Base-by-base conservation (phyloP, 2,888 invertebrate genomes). In the Electrophaes corylata region DNA sequence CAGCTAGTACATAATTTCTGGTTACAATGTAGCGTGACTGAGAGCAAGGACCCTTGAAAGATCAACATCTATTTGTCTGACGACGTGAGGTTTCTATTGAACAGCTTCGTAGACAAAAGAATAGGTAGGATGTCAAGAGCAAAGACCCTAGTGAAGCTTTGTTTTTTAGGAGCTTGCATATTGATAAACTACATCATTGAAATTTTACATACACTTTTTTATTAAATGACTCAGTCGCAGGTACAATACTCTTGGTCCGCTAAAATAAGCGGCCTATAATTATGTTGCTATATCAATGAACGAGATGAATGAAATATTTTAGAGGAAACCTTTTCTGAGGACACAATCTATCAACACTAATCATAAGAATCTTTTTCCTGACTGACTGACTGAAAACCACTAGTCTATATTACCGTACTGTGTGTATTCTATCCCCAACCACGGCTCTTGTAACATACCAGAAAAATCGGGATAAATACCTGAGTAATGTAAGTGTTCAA, bases 101-200 rank as follows among this genome's bases (percentile, higher is more conserved):
- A 58, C 54, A 59, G 58, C 49, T 52, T 54, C 54, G 58, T 49
- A 60, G 56, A 62, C 58, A 64, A 64, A 62, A 62, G 63, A 63
- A 62, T 56, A 62, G 62, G 59, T 62, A 53, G 53, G 62, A 64
- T 66, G 66, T 58, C 49, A 60, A 66, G 65, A 61, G 50, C 63
- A 60, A 63, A 52, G 57, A 64, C 61, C 61, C 57, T 57, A 48
- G 58, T 51, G 48, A 50, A 62, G 62, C 48, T 62, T 65, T 60
- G 48, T 37, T 57, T 62, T 54, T 57, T 60, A 41, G 53, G 46
- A 20, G 40, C 33, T 47, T 43, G 53, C 33, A 12, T 57, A 55
- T 57, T 49, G 47, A 23, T 49, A 37, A 35, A 47, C 45, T 58
- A 31, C 26, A 39, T 49, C 48, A 51, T 31, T 35, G 4, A 35